Base-by-base conservation (phyloP, 2,797 vertebrate genomes). In the Oceanodroma leucorhoa region DNA sequence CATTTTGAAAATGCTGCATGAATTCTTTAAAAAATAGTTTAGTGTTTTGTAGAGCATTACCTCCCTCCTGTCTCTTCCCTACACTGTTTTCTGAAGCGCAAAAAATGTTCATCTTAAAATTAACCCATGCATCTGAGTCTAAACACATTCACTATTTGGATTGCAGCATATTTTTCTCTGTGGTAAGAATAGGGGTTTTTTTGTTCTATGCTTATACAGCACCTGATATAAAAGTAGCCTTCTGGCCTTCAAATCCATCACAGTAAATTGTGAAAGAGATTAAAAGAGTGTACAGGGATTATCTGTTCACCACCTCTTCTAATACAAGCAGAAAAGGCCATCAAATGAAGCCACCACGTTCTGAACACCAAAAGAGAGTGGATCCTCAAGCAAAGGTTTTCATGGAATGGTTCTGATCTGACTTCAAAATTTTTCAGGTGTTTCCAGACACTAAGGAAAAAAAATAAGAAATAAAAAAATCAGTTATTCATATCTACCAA, bases 1-100 rank as follows among this genome's bases (percentile, higher is more conserved):
- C 57, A 93, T 71, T 95, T 92, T 89, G 65, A 83, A 95, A 89
- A 20, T 40, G 26, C 50, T 72, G 48, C 79, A 92, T 83, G 60
- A 90, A 89, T 96, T 85, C 67, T 94, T 91, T 57, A 77, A 84
- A 92, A 87, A 94, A 57, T 22, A 55, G 29, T 81, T 79, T 43
- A 48, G 40, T 80, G 71, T 1, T 10, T 89, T 89, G 82, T 80
- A 60, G 45, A 89, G 30, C 30, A 53, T 70, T 87, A 20, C 27
- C 9, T 77, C 24, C 32, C 23, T 94, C 38, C 51, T 67, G 26
- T 50, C 26, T 87, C 48, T 87, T n/a, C 15, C 9, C 6, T 72
- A 40, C 8, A 9, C 6, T 77, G 22, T 46, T 79, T 69, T 90
- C 66, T 83, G 81, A 91, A 64, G 55, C 48, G 77, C 21, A 77